Base-by-base conservation (phyloP, 2,797 vertebrate genomes). In the Oreochromis grahami region DNA sequence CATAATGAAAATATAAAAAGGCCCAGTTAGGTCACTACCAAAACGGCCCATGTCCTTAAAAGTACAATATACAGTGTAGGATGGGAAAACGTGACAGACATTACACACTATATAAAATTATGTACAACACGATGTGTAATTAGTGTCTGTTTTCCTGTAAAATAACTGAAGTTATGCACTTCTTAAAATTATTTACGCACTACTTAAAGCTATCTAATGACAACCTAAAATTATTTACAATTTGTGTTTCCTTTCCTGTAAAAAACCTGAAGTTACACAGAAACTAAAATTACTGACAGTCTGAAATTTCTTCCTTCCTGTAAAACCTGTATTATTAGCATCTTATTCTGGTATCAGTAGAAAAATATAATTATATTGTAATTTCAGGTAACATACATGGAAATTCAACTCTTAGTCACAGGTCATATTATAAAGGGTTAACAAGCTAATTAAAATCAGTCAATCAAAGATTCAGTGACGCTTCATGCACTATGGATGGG, bases 281-380 rank as follows among this genome's bases (percentile, higher is more conserved):
- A 60, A 63, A n/a, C 17, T 11, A 34, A 32, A 60, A 3, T 60
- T 60, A 60, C 17, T 34, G 9, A 32, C 2, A 19, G 17, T 19
- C 29, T 1, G 34, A 34, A n/a, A 0, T 36, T 8, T 8, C 10
- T 36, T 36, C 17, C 32, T 1, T 63, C 32, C 10, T 12, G 32
- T n/a, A 36, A 63, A 63, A 36, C 17, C 2, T 63, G 29, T 17
- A 10, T 58, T 17, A 58, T 32, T 58, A 58, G 15, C 19, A n/a
- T n/a, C 17, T n/a, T n/a, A 63, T 36, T 63, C 58, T 36, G 36
- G 32, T 13, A 38, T 65, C 34, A 38, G 58, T 12, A 36, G 10
- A 19, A 63, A 36, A 36, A 63, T 0, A 63, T 7, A 13, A 36
- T 63, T 63, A 36, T 10, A 3, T 63, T 63, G 32, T n/a, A 36